Evolutionary conservation across 2,113 vertebrate genomes (phyloP).

Genomic region (Hippopotamus amphibius): DNA sequence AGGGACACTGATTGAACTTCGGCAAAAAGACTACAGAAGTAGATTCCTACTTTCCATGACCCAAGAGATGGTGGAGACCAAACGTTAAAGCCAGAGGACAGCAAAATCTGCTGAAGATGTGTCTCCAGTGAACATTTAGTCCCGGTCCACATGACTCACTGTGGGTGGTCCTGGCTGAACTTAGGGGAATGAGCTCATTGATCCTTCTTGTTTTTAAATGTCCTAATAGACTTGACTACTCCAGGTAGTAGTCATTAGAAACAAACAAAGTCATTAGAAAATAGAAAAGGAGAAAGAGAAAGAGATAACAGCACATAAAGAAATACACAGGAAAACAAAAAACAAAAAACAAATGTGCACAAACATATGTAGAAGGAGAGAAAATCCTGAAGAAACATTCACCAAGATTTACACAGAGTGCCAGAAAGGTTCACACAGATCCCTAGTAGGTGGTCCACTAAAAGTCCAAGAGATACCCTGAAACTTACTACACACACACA

Average conservation of each 20-base stretch:
- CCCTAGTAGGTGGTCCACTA: constrained; percentile 11
- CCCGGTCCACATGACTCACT: neutral
- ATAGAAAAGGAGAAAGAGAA: neutral
- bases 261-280: neutral
- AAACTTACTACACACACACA: neutral
- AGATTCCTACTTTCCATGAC: neutral
- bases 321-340: neutral
- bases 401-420: neutral
- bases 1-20: neutral
- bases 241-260: neutral
- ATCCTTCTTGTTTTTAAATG: neutral
- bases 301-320: neutral
- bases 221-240: neutral
- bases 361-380: neutral
- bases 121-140: neutral
- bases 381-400: neutral
- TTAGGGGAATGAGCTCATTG: neutral
- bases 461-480: constrained; percentile 3
- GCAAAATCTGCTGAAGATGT: neutral
- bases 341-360: neutral
- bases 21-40: neutral
- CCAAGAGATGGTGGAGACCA: neutral
- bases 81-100: neutral
- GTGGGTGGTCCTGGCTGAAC: constrained; percentile 57
- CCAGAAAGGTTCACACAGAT: neutral